Conservation (phyloP, 2,797 vertebrate species). For the Myotis planiceps region DNA sequence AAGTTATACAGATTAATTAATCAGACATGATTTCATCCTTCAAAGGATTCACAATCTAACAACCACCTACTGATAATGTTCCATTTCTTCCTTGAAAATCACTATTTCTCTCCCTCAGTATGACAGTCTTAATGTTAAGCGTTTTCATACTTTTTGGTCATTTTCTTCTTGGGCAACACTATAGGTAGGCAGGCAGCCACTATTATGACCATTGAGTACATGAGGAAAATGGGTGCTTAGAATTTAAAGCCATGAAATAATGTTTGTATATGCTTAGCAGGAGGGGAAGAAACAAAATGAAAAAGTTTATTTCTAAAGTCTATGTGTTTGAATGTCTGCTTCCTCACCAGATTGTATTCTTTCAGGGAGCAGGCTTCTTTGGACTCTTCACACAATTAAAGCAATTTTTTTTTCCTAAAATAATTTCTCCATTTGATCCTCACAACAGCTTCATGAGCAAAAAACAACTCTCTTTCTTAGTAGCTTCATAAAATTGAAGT, state of each 20-base stretch:
- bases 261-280: not conserved
- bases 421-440: not conserved
- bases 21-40: not conserved
- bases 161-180: not conserved
- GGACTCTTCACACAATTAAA: not conserved
- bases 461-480: not conserved
- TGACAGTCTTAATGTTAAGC: not conserved
- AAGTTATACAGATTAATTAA: not conserved
- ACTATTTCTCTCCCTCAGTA: not conserved
- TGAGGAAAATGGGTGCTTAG: not conserved
- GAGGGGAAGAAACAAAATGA: not conserved
- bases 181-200: not conserved
- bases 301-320: not conserved
- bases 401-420: slow-evolving; percentile 22
- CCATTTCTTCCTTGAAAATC: not conserved
- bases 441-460: not conserved
- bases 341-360: not conserved
- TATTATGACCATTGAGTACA: not conserved
- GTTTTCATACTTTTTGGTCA: not conserved
- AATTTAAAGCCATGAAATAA: not conserved
- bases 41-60: not conserved
- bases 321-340: not conserved
- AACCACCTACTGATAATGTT: not conserved
- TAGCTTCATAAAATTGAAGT: slow-evolving; percentile 2
- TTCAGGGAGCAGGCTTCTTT: not conserved